Conservation (phyloP, 2,797 vertebrate genomes). For the Diplodus sargus region DNA sequence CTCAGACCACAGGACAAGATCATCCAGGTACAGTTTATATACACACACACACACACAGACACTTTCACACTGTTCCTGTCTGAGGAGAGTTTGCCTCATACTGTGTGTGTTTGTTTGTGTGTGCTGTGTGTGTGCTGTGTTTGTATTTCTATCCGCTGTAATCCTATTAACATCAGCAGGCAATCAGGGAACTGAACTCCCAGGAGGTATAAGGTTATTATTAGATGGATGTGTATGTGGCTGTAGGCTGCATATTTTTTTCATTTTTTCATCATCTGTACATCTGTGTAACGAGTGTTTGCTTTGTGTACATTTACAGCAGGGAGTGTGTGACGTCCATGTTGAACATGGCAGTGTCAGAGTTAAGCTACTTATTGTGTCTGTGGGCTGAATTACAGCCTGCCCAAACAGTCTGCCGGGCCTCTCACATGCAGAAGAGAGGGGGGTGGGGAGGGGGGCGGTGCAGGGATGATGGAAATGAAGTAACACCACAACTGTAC, state of each 20-base stretch:
- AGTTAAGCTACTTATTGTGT: slow-evolving; percentile 66
- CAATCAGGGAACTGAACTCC: slow-evolving; percentile 24
- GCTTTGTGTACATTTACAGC: background rate
- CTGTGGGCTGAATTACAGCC: slow-evolving; percentile 39
- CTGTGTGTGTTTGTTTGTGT: background rate
- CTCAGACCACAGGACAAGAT: slow-evolving; percentile 91
- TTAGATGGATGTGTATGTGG: background rate
- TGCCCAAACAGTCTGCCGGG: slow-evolving; percentile 12
- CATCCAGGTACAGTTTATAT: slow-evolving; percentile 83
- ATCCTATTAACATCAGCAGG: slow-evolving; percentile 50
- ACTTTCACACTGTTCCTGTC: no score
- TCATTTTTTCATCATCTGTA: no score
- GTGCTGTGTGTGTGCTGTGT: background rate
- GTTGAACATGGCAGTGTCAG: slow-evolving; percentile 17
- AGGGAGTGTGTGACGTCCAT: background rate
- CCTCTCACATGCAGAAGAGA: background rate
- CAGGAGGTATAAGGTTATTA: background rate
- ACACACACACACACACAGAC: background rate
- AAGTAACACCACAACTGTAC: background rate
- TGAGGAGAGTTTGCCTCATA: no score
- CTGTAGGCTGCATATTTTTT: background rate
- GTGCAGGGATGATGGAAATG: background rate
- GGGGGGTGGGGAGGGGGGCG: background rate
- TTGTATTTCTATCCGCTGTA: slow-evolving; percentile 36
- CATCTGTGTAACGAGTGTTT: no score